phyloP scores from a whole-genome alignment of 2,888 invertebrate species.

The Apotomis turbidana region DNA sequence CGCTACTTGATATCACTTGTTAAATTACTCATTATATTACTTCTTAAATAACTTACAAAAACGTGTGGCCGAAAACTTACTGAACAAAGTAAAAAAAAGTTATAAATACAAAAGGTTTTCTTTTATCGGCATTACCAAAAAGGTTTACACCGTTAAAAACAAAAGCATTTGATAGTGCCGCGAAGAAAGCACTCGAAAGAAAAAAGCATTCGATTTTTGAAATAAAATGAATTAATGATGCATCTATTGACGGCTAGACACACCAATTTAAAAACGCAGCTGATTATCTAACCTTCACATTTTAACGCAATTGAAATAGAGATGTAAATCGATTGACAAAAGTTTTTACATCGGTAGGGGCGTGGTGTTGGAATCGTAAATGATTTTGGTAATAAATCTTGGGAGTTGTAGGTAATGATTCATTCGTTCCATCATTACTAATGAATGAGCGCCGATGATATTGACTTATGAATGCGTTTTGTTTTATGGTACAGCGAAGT shows the following conservation, averaged over 20 bases:
- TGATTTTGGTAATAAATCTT: constrained; percentile 50
- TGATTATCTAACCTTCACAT: not conserved
- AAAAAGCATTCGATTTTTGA: constrained; percentile 51
- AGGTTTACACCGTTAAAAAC: constrained; percentile 48
- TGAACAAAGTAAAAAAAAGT: not conserved
- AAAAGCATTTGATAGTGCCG: constrained; percentile 42
- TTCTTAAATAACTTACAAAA: not conserved
- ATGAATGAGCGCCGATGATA: constrained; percentile 41
- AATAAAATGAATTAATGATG: constrained; percentile 63
- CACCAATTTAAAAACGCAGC: constrained; percentile 2
- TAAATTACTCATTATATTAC: not conserved
- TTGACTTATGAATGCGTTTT: constrained; percentile 39
- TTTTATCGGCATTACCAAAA: constrained; percentile 6
- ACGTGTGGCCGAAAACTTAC: not conserved
- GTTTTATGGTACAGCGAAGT: constrained; percentile 28
- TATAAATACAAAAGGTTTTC: constrained; percentile 52
- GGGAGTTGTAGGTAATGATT: constrained; percentile 44
- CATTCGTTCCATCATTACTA: constrained; percentile 40
- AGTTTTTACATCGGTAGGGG: not conserved
- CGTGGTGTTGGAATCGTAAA: constrained; percentile 40
- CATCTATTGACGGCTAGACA: constrained; percentile 47
- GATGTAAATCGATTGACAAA: constrained; percentile 17
- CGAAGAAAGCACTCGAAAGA: constrained; percentile 44
- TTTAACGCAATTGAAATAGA: not conserved
- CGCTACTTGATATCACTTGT: not conserved